Base-by-base conservation (phyloP, 2,888 invertebrate species). In the Spatulosminthurus flaviceps region DNA sequence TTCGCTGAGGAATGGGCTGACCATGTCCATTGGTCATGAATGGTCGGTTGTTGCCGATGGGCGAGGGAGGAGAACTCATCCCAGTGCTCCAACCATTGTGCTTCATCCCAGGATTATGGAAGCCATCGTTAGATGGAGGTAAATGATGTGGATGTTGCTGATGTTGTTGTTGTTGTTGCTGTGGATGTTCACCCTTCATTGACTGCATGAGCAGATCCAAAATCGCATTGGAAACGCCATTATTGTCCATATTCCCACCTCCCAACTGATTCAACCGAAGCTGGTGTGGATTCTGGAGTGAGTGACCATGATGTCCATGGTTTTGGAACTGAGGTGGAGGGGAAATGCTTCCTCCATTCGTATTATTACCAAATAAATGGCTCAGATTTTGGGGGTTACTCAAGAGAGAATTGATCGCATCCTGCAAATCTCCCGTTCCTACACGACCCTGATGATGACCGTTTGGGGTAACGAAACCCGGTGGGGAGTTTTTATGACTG, bases 331-430 rank as follows among this genome's bases (percentile, higher is more conserved):
- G 79, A 28, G 82, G 79, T 70, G 83, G 80, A 2, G 80, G 83
- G 4, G 80, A 80, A 51, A 79, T 82, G 29, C 79, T 83, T 22
- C 79, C 80, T 26, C 80, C 71, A 24, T 26, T 79, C 75, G 80
- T 67, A 79, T 77, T 41, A 64, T 80, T 83, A 80, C 87, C 87
- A 60, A 88, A 83, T 13, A 88, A 84, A 82, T 87, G 87, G 77
- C 86, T 86, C 80, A 87, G 82, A 81, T 85, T 87, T 80, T 87
- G 87, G 1, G 87, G 86, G 83, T 87, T 87, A 80, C 84, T 87
- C 60, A 88, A 83, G 26, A 87, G 82, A 16, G 86, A 87, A 74
- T 85, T 86, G 64, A 88, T 83, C 11, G 87, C 87, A 73, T 86
- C 86, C 77, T 87, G 87, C 60, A 88, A 81, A 51, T 87, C 87